Conservation (phyloP, 30 jellyfish, hydroid and myxozoan genomes). For the Turritopsis rubra region DNA sequence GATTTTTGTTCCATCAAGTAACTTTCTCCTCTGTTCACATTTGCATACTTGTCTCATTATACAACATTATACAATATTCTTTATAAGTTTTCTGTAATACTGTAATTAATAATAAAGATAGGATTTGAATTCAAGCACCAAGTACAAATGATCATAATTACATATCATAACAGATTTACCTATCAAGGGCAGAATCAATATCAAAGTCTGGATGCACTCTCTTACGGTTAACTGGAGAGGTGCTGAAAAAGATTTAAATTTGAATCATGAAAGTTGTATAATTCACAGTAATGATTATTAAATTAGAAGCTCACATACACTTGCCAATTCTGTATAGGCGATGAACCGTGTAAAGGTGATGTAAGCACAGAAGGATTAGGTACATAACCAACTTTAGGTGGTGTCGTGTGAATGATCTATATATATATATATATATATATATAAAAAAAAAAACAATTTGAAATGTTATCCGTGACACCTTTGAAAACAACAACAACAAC, state of each 20-base stretch:
- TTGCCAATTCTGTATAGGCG: slow-evolving; percentile 25
- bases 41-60: too few relatives aligned
- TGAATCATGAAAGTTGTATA: neutral
- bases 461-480: too few relatives aligned
- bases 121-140: too few relatives aligned
- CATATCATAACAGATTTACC: neutral
- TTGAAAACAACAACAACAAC: neutral
- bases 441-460: neutral
- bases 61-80: too few relatives aligned
- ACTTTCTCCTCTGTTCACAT: too few relatives aligned
- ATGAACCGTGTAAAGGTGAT: slow-evolving; percentile 26
- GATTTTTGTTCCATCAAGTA: too few relatives aligned
- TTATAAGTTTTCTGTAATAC: too few relatives aligned
- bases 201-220: slow-evolving; percentile 11
- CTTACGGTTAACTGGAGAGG: neutral
- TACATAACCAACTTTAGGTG: slow-evolving; percentile 25
- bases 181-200: neutral
- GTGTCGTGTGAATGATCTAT: slow-evolving; percentile 24
- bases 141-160: neutral
- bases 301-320: neutral
- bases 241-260: neutral
- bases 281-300: neutral
- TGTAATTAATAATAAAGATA: too few relatives aligned
- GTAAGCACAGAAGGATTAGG: slow-evolving; percentile 34
- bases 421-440: neutral